Percentiles rank a stretch among this genome's conserved stretches.
These are phyloP conservation scores for Rhagoletis pomonella DNA, from an alignment of 1,140 invertebrate species.

Conservation along the genomic window DNA sequence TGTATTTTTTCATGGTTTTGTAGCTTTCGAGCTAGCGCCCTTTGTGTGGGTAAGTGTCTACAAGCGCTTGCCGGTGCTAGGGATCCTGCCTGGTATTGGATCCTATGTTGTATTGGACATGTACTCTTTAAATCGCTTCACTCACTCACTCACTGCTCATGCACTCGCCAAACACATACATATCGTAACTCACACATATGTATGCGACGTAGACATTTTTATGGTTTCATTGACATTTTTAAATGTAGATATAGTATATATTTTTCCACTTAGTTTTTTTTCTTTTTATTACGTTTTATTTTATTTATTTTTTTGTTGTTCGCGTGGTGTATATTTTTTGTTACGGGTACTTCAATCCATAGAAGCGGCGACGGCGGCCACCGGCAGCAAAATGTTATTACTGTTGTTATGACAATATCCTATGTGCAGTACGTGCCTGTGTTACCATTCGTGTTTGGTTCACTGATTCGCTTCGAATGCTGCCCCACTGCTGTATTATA, in stretches of 20 bases:
- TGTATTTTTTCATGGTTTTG: neutral
- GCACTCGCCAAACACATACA: neutral
- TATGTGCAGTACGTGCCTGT: constrained; percentile 32
- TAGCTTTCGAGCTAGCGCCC: neutral
- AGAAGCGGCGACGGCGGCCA: neutral
- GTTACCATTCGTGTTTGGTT: constrained; percentile 11
- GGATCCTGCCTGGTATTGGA: neutral
- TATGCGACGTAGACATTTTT: constrained; percentile 62
- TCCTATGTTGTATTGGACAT: neutral
- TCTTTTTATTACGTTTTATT: neutral
- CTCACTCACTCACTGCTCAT: neutral
- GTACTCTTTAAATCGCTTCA: constrained; percentile 14
- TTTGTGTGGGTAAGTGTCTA: neutral
- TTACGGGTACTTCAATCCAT: neutral
- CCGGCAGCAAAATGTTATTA: constrained; percentile 34
- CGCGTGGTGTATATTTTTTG: constrained; percentile 21
- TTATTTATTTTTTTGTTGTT: neutral
- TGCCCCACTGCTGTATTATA: neutral
- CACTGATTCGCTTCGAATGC: neutral
- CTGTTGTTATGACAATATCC: constrained; percentile 17
- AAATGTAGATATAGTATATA: neutral
- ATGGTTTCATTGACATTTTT: constrained; percentile 68
- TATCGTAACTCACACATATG: no score
- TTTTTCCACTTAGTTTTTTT: neutral
- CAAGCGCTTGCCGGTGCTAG: neutral